phyloP scores from a whole-genome alignment of 2,888 invertebrate species.

The Acleris sparsana region DNA sequence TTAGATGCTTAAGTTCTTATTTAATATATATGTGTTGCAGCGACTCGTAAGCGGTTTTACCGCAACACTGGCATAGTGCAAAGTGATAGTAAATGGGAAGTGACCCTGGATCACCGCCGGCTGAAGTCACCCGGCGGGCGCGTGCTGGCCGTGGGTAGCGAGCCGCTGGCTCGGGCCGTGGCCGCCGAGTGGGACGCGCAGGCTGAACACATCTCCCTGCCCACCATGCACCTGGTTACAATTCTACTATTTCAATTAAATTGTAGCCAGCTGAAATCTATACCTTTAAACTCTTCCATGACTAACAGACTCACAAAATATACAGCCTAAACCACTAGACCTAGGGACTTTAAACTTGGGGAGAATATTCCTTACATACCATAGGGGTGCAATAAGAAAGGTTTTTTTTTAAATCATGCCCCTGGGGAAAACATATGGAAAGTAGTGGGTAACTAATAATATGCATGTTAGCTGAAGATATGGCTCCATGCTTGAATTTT shows the following conservation, averaged over 20 bases:
- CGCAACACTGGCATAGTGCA: constrained; percentile 88
- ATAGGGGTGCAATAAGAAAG: too few species aligned
- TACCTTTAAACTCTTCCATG: too few species aligned
- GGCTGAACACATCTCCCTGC: constrained; percentile 88
- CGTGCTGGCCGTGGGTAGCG: constrained; percentile 89
- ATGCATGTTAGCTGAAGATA: too few species aligned
- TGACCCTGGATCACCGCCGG: constrained; percentile 94
- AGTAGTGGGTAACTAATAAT: too few species aligned
- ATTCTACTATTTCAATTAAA: background rate
- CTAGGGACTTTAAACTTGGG: too few species aligned
- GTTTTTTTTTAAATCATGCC: too few species aligned
- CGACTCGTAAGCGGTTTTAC: constrained; percentile 88
- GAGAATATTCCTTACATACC: too few species aligned
- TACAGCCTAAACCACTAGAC: too few species aligned
- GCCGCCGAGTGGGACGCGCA: constrained; percentile 98
- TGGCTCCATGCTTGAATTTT: too few species aligned
- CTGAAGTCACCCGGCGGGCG: constrained; percentile 95
- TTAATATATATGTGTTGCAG: constrained; percentile 48
- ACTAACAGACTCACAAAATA: too few species aligned
- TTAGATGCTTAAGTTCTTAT: background rate
- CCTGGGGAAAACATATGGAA: too few species aligned
- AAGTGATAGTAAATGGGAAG: constrained; percentile 89
- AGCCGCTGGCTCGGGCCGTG: constrained; percentile 95
- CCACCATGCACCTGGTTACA: constrained; percentile 94
- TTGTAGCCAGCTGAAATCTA: too few species aligned